Conservation (phyloP, 1,140 invertebrate species). For the Callitettix versicolor region DNA sequence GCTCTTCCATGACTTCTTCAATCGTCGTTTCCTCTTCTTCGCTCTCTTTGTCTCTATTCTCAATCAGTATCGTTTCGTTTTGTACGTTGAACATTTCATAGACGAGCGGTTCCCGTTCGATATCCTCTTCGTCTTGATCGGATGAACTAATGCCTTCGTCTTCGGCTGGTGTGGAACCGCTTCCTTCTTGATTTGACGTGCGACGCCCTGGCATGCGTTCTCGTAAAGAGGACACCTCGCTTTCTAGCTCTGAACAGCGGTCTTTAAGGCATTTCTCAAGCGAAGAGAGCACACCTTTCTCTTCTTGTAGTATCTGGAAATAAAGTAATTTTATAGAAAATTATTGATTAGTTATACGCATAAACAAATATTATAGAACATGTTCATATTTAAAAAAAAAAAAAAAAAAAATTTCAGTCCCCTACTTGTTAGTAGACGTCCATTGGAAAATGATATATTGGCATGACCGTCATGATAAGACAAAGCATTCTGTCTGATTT, state of each 20-base stretch:
- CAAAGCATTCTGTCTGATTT: no score
- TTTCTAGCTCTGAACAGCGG: constrained; percentile 54
- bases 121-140: constrained; percentile 36
- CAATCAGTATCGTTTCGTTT: constrained; percentile 43
- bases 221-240: constrained; percentile 36
- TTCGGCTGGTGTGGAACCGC: constrained; percentile 62
- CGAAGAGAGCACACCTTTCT: constrained; percentile 60
- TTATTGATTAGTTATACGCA: not conserved
- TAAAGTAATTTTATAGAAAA: no score
- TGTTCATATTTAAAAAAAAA: not conserved
- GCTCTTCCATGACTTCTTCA: constrained; percentile 75
- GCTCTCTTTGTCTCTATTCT: constrained; percentile 24
- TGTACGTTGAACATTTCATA: constrained; percentile 49
- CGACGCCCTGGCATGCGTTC: constrained; percentile 29
- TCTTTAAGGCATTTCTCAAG: constrained; percentile 69
- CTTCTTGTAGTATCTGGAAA: constrained; percentile 61
- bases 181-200: constrained; percentile 33
- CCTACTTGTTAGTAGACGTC: no score
- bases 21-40: constrained; percentile 63
- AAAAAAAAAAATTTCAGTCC: not conserved
- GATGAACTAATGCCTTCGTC: constrained; percentile 79
- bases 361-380: not conserved
- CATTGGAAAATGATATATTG: no score
- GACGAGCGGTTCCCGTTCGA: constrained; percentile 45
- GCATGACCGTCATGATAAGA: no score